Evolutionary conservation across 2,888 invertebrate species (phyloP), one percentile per base, ranked within the genome.

Genomic region (Chrysotoxum bicinctum): DNA sequence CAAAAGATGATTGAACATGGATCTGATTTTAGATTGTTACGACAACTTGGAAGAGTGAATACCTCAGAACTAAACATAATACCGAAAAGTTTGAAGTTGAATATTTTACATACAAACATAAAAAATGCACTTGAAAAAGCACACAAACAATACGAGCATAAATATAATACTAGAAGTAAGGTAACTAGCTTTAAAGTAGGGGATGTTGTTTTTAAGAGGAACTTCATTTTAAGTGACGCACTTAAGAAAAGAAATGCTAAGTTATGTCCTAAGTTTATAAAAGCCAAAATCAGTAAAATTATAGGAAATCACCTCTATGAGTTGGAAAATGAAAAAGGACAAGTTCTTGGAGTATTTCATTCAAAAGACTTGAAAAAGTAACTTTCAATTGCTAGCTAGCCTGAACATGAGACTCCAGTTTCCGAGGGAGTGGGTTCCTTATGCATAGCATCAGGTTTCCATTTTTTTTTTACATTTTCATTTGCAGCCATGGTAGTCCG

Each of bases 221-320:
- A 35, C 12, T 69, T 69, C 7, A 3, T 54, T 10, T 16, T 69
- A 3, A 40, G 68, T 35, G 68, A 69, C 5, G 52, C 68, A 6
- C 6, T 30, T 1, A 69, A 69, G n/a, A 26, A 50, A n/a, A 19
- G 6, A 3, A 64, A 23, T 64, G 45, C 45, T 0, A 64, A 64
- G 9, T 14, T 64, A 19, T 30, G 32, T 5, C 64, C 64, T 9
- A 32, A 48, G n/a, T 64, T 26, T 6, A 0, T 32, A 12, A 30
- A 30, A 48, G 3, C 26, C 3, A 52, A 52, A 30, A 52, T 52
- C 3, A 1, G 0, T n/a, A 52, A 7, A 7, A 9, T 52, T n/a
- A 3, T 64, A 7, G 64, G 48, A 16, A 45, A 64, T n/a, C 26
- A 48, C 8, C n/a, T 64, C 1, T 64, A 64, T 19, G 43, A 64